Evolutionary conservation across 2,797 vertebrate species (phyloP).

Genomic region (Tenualosa ilisha): DNA sequence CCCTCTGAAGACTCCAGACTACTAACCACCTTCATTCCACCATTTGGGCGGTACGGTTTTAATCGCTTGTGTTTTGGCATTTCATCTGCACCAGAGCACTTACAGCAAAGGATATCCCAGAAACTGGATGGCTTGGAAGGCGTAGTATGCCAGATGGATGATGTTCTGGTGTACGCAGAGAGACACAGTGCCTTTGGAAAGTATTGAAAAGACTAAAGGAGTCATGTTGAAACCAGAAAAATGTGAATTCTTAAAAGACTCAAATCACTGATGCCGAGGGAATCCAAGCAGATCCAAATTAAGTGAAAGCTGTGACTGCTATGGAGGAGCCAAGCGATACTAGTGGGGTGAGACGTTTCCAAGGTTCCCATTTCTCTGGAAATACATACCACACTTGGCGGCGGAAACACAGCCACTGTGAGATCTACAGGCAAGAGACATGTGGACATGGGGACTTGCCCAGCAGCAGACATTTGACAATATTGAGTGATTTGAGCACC

Average conservation of each 20-base stretch:
- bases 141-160: conserved; percentile 19
- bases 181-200: not conserved
- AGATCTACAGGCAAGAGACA: conserved; percentile 10
- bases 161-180: conserved; percentile 24
- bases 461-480: conserved; percentile 33
- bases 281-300: conserved; percentile 16
- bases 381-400: conserved; percentile 21
- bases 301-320: conserved; percentile 1
- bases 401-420: conserved; percentile 4
- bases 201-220: conserved; percentile 8
- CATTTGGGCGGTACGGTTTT: conserved; percentile 16
- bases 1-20: not conserved
- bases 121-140: conserved; percentile 17
- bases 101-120: not conserved
- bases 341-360: conserved; percentile 10
- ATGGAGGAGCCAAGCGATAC: conserved; percentile 19
- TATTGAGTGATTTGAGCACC: conserved; percentile 24
- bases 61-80: conserved; percentile 31
- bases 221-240: conserved; percentile 22
- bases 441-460: conserved; percentile 15
- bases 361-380: conserved; percentile 18
- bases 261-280: conserved; percentile 24
- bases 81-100: conserved; percentile 10
- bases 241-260: conserved; percentile 28
- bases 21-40: conserved; percentile 27